Conservation (phyloP, 1,140 invertebrate species). For the Lucilia cuprina region DNA sequence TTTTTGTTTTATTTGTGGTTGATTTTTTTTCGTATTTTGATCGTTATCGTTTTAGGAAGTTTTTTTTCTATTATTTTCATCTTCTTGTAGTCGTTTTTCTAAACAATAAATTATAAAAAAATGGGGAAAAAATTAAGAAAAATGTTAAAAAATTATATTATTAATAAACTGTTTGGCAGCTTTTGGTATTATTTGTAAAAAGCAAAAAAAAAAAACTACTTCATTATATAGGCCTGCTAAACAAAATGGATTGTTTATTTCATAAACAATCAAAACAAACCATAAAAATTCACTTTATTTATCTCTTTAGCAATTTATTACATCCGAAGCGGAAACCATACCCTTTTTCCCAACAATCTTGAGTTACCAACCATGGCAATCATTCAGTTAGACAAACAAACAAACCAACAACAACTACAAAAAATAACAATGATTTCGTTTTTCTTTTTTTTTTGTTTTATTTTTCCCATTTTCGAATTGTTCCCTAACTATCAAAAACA, state of each 20-base stretch:
- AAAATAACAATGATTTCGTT: slow-evolving; percentile 16
- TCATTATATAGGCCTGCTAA: neutral
- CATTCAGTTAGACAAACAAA: neutral
- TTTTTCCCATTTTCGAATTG: neutral
- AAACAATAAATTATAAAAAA: slow-evolving; percentile 18
- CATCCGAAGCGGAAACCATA: slow-evolving; percentile 34
- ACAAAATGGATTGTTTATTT: slow-evolving; percentile 4
- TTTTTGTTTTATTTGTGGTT: slow-evolving; percentile 13
- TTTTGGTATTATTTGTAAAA: neutral
- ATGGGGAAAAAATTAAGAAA: neutral
- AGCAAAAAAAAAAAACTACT: neutral
- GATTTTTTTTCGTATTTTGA: neutral
- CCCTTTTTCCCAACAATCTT: slow-evolving; percentile 27
- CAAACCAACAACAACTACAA: neutral
- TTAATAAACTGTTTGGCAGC: neutral
- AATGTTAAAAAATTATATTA: neutral
- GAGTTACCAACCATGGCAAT: neutral
- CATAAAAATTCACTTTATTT: slow-evolving; percentile 35
- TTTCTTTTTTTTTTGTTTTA: neutral
- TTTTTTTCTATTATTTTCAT: neutral
- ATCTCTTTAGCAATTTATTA: slow-evolving; percentile 35
- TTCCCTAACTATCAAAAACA: neutral
- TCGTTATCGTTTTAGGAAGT: slow-evolving; percentile 30
- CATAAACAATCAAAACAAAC: slow-evolving; percentile 28
- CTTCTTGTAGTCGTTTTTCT: slow-evolving; percentile 19